Base-by-base conservation (phyloP, 2,797 vertebrate genomes). In the Alosa sapidissima region DNA sequence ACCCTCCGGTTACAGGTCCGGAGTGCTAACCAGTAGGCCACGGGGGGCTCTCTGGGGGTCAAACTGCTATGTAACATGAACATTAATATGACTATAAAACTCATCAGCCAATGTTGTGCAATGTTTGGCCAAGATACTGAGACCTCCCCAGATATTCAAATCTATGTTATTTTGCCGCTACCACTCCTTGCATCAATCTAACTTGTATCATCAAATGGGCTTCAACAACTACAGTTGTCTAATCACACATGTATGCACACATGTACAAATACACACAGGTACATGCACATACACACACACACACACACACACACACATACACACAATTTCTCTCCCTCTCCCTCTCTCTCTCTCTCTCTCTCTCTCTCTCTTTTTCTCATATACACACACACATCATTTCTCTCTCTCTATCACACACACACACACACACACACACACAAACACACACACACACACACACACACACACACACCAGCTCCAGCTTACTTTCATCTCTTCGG, bases 381-480 rank as follows among this genome's bases (percentile, higher is more conserved):
- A 5, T 13, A 21, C 55, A 58, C 55, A 58, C 16, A 58, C 55
- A 16, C 55, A 14, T 28, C 0, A 28, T 28, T 28, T 28, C 28
- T 28, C 28, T 28, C 28, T 28, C 28, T 28, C 28, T 28, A 28
- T 28, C 60, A 24, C 60, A 24, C 60, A 24, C 60, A 24, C 60
- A 72, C 65, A 62, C 58, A 24, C 21, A 62, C 65, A 72, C 65
- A 47, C 84, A 85, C 55, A 87, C 82, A 68, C 19, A 85, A 2
- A 75, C 11, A 75, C 13, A 49, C 4, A 60, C 58, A 62, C 58
- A 24, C 21, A 62, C 65, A 72, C 65, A 47, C 84, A 85, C 55
- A 87, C 82, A 68, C 19, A 85, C 2, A 75, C 11, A 75, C 13
- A 49, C 4, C 19, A 0, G 19, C 55, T 58, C 55, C 19, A 58